These are phyloP conservation scores for Numida meleagris DNA, from an alignment of 2,113 vertebrate species.

Conservation along the genomic window DNA sequence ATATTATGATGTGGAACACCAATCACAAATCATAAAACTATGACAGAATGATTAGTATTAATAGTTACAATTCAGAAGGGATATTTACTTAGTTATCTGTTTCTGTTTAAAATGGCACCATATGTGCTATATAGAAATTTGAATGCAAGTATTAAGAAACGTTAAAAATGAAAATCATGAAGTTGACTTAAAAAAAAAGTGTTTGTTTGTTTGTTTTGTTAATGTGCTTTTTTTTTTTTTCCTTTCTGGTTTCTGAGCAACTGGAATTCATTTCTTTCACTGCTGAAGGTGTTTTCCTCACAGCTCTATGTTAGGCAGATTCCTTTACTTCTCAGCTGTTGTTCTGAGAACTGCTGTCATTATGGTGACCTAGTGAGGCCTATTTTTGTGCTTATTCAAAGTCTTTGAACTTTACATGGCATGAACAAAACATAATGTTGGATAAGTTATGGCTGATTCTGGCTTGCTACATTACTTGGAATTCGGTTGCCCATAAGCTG, in stretches of 20 bases:
- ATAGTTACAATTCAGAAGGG: neutral
- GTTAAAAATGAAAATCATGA: neutral
- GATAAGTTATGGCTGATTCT: neutral
- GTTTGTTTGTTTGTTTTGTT: too few species aligned
- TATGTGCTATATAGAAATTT: neutral
- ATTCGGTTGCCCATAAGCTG: neutral
- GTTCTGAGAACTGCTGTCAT: neutral
- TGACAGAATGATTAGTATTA: neutral
- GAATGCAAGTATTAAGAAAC: neutral
- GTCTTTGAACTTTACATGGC: neutral
- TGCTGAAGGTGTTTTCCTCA: neutral
- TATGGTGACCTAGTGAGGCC: fast-evolving
- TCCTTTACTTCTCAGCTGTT: neutral
- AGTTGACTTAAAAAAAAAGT: neutral
- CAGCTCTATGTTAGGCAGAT: fast-evolving
- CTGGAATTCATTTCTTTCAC: fast-evolving
- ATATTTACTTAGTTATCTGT: too few species aligned
- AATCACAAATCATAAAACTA: too few species aligned
- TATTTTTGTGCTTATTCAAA: fast-evolving
- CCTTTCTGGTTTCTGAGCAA: neutral
- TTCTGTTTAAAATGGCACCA: neutral
- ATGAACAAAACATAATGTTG: neutral
- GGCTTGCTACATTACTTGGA: neutral
- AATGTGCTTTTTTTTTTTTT: neutral
- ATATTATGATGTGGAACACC: too few species aligned